Conservation (phyloP, 2,888 invertebrate genomes). For the Lithophane leautieri region DNA sequence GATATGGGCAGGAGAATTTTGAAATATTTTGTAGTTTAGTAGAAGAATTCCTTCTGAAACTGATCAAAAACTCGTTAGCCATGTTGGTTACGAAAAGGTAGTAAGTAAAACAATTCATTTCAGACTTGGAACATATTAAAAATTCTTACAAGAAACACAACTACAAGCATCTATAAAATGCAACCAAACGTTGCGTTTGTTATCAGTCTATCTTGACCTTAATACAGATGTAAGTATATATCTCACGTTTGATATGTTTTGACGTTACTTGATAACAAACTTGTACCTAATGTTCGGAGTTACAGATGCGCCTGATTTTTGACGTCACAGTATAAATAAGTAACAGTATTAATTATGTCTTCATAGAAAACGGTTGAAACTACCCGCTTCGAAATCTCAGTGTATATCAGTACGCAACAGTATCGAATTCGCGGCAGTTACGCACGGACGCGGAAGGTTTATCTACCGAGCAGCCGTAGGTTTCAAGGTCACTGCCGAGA, state of each 20-base stretch:
- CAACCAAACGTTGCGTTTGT: neutral
- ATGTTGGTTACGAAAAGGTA: neutral
- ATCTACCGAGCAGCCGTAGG: no score
- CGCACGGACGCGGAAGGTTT: no score
- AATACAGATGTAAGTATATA: neutral
- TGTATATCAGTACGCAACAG: no score
- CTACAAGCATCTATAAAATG: neutral
- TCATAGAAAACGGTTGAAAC: no score
- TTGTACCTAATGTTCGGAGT: conserved; percentile 3
- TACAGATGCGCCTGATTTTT: conserved; percentile 23
- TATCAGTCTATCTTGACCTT: neutral
- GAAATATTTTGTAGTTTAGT: neutral
- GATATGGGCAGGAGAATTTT: neutral
- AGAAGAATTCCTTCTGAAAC: neutral
- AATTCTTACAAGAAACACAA: neutral
- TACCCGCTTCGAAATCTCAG: no score
- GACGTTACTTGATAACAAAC: conserved; percentile 18
- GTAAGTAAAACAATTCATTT: neutral
- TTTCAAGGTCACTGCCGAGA: no score
- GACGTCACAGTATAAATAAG: no score
- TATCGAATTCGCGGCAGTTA: no score
- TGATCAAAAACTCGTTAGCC: neutral
- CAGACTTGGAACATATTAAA: neutral
- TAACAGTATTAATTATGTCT: no score
- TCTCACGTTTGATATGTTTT: conserved; percentile 20